phyloP scores from a whole-genome alignment of 2,888 invertebrate species.

The Drosophila tanythrix region DNA sequence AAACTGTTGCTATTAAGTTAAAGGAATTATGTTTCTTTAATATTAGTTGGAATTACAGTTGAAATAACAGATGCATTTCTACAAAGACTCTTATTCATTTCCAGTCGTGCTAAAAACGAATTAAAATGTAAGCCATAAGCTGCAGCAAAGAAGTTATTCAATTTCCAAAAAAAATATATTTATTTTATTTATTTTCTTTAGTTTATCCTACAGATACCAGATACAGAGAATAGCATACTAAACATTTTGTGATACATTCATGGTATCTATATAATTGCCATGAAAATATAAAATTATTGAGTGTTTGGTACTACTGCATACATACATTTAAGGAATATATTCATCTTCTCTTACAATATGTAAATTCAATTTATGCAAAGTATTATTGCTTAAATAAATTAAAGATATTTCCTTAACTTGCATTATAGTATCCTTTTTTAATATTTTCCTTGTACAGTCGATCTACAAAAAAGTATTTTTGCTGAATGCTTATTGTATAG shows the following conservation, averaged over 20 bases:
- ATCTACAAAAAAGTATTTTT: constrained; percentile 11
- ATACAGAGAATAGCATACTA: neutral
- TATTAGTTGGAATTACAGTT: neutral
- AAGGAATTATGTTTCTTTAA: neutral
- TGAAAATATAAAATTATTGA: neutral
- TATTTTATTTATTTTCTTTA: neutral
- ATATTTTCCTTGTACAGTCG: neutral
- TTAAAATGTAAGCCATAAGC: neutral
- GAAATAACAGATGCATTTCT: neutral
- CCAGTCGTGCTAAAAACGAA: neutral
- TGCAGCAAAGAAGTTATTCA: neutral
- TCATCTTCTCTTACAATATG: neutral
- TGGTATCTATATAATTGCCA: neutral
- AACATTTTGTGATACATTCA: neutral
- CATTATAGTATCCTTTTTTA: no score
- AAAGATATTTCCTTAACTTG: no score
- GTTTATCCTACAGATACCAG: neutral
- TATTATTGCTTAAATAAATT: neutral
- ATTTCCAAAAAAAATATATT: neutral
- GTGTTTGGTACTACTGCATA: neutral
- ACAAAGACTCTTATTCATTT: neutral
- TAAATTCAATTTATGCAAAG: neutral
- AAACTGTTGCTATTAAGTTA: neutral
- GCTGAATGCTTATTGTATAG: neutral
- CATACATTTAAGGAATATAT: neutral